These are phyloP conservation scores for Oriolus oriolus DNA, from an alignment of 2,113 vertebrate genomes.

Conservation along the genomic window DNA sequence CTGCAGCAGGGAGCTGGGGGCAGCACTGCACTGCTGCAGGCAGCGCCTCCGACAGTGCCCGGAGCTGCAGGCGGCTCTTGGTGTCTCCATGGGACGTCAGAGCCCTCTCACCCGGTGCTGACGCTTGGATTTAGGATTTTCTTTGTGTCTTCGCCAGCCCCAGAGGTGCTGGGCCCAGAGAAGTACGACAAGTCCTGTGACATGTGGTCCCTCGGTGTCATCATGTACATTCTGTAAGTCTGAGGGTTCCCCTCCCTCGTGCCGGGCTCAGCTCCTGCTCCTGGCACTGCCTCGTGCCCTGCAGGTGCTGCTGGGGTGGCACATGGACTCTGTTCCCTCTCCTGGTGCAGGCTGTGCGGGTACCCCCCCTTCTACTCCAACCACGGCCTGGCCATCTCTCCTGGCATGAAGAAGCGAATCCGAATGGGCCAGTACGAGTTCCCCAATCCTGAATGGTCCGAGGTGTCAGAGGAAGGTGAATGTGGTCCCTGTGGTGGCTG, in stretches of 20 bases:
- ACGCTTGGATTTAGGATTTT: not conserved
- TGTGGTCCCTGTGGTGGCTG: fast-evolving
- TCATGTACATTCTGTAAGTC: conserved; percentile 99
- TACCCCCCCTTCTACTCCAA: conserved; percentile 98
- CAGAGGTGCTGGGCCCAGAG: conserved; percentile 95
- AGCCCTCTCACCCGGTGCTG: not conserved
- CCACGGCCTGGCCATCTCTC: conserved; percentile 96
- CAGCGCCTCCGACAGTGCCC: fast-evolving
- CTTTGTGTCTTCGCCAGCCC: conserved; percentile 72
- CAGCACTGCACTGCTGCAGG: fast-evolving
- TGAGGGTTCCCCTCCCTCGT: not conserved
- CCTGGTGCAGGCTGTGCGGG: conserved; percentile 82
- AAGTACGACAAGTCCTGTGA: conserved; percentile 99
- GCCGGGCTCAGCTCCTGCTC: not conserved
- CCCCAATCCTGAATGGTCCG: conserved; percentile 95
- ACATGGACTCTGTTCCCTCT: not conserved
- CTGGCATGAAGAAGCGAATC: conserved; percentile 96
- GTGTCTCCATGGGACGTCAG: fast-evolving
- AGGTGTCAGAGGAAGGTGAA: conserved; percentile 95
- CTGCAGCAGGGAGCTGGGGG: not conserved
- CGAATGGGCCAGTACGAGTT: conserved; percentile 96
- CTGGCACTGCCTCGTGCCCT: not conserved
- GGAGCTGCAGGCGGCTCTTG: not conserved
- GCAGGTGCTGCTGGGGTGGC: fast-evolving
- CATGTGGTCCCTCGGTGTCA: conserved; percentile 99